phyloP scores from a whole-genome alignment of 1,140 invertebrate genomes.

The Drosophila punjabiensis region DNA sequence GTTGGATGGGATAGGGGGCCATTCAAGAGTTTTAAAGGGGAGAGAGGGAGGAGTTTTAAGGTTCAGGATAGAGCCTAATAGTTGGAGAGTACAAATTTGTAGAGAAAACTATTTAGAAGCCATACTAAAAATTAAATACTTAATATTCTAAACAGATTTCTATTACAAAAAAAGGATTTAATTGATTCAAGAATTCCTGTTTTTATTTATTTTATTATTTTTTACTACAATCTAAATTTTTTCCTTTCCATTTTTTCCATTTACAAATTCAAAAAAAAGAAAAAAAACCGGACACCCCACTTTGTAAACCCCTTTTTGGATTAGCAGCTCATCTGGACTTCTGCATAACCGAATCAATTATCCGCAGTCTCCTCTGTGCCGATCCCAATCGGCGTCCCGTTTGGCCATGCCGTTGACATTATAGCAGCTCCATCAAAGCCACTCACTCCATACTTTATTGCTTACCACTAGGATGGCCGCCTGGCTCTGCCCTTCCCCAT shows the following conservation, averaged over 20 bases:
- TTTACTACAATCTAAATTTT: too few species aligned
- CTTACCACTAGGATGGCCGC: slow-evolving; percentile 32
- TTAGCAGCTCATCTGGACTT: slow-evolving; percentile 38
- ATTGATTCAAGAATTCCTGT: not conserved
- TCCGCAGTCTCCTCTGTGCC: slow-evolving; percentile 7
- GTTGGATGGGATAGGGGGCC: slow-evolving; percentile 6
- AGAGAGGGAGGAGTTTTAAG: slow-evolving; percentile 1
- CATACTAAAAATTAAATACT: too few species aligned
- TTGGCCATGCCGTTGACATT: slow-evolving; percentile 53
- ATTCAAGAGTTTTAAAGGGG: slow-evolving; percentile 13
- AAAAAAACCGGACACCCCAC: not conserved
- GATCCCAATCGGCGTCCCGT: slow-evolving; percentile 16
- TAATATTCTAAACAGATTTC: not conserved
- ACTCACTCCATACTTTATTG: slow-evolving; percentile 42
- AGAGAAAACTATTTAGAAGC: too few species aligned
- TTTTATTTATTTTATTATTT: not conserved
- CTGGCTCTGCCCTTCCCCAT: not conserved
- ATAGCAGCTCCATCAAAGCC: slow-evolving; percentile 61
- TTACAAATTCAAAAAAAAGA: not conserved
- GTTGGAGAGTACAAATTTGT: not conserved
- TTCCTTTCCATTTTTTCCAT: not conserved
- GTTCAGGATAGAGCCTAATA: not conserved
- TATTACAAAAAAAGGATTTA: not conserved
- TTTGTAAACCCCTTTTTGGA: slow-evolving; percentile 16
- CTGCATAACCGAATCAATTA: slow-evolving; percentile 44